A percentile compares a stretch with the other conserved stretches of the same genome.
Conservation (phyloP, 2,113 vertebrate species). For the Gallinago jamesoni region DNA sequence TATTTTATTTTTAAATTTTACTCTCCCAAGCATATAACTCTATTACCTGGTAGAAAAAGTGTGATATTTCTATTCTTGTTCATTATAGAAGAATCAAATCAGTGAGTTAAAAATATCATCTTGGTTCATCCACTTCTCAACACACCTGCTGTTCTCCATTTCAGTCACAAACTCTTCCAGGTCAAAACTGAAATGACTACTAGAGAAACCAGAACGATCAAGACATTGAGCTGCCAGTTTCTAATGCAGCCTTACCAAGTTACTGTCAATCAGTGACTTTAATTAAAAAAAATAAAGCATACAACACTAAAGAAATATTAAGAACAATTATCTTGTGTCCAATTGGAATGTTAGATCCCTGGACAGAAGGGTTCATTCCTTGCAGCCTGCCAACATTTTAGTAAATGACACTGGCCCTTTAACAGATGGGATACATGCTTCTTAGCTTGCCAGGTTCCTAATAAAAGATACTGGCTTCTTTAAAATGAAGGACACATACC, state of each 20-base stretch:
- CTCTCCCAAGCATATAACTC: background rate
- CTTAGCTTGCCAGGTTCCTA: slow-evolving; percentile 76
- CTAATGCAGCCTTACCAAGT: slow-evolving; percentile 70
- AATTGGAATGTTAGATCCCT: slow-evolving; percentile 63
- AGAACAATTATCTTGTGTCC: slow-evolving; percentile 71
- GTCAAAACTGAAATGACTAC: slow-evolving; percentile 69
- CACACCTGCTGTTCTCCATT: slow-evolving; percentile 69
- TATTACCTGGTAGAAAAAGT: background rate
- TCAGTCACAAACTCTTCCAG: slow-evolving; percentile 59
- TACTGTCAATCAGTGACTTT: slow-evolving; percentile 63
- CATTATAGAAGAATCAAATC: slow-evolving; percentile 40
- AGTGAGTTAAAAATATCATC: slow-evolving; percentile 66
- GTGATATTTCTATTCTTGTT: background rate
- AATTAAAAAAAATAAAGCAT: slow-evolving; percentile 17
- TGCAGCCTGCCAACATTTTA: slow-evolving; percentile 68
- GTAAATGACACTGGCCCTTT: slow-evolving; percentile 73
- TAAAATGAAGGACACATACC: slow-evolving; percentile 75
- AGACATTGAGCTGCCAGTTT: slow-evolving; percentile 63
- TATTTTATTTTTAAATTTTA: background rate
- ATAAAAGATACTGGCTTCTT: slow-evolving; percentile 77
- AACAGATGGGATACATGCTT: slow-evolving; percentile 76
- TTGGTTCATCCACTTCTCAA: slow-evolving; percentile 52
- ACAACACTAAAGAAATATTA: slow-evolving; percentile 56
- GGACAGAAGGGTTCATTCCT: slow-evolving; percentile 64
- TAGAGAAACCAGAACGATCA: slow-evolving; percentile 67